Base-by-base conservation (phyloP, 1,140 invertebrate species). In the Drosophila suzukii region DNA sequence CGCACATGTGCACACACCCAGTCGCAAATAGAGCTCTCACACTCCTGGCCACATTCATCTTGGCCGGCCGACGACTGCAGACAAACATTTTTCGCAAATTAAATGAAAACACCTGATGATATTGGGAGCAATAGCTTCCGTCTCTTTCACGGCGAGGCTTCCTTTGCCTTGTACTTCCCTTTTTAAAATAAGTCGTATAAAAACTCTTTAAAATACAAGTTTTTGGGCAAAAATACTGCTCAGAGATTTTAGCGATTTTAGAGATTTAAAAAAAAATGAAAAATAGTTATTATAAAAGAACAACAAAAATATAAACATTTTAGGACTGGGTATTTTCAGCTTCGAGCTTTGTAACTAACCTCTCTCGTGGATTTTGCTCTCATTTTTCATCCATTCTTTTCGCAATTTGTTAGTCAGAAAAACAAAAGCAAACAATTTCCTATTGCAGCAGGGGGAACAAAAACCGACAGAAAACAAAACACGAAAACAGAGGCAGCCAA, bases 51-150 rank as follows among this genome's bases (percentile, higher is more conserved):
- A 66, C 51, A 75, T 75, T 75, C 54, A 70, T 56, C 51, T 77
- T 75, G 53, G 54, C 24, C 61, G 74, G 20, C 47, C 41, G 34
- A 39, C 44, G 60, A 39, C 59, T 78, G 68, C 59, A 75, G 79
- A 60, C 81, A 88, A 91, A 90, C 90, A 89, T 85, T 89, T 91
- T 78, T 89, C 73, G 73, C 86, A 91, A 91, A 91, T 91, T 88
- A 89, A 91, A 91, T 89, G 90, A 91, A 91, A 91, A 91, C 90
- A 91, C 82, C 90, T 90, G 90, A 84, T 77, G 79, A 78, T 80
- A 62, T 78, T 78, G 63, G 56, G 47, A 68, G 54, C 77, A 36
- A 56, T 75, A 55, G 75, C 59, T 41, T 17, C 56, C 36, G 54
- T n/a, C 27, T 50, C 51, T 20, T 32, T n/a, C 50, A 27, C 24